Base-by-base conservation (phyloP, 2,888 invertebrate species). In the Cataglyphis altisquamis region DNA sequence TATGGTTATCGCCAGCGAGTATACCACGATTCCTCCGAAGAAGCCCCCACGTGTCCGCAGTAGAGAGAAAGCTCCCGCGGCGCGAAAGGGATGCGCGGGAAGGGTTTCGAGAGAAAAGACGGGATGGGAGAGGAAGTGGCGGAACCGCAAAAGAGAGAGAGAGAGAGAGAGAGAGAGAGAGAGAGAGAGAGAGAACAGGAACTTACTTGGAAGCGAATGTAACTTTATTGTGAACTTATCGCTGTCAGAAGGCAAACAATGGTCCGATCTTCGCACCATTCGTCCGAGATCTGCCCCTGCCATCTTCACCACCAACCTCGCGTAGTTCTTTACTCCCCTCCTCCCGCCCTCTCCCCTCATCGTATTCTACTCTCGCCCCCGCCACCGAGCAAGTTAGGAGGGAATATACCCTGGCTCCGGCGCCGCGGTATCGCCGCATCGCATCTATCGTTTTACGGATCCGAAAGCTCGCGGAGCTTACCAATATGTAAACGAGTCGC, bases 191-290 rank as follows among this genome's bases (percentile, higher is more conserved):
- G 80, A 83, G 72, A 80, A 87, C 83, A 64, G 85, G 77, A 89
- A 90, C 90, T 91, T 91, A 92, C 92, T 93, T 92, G 91, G 92
- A 91, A 93, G 93, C 93, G 93, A 93, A 93, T 93, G 93, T 93
- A 94, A 94, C 94, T 94, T 94, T 94, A 94, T 94, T 94, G 93
- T 93, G 91, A 94, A 94, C 93, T 94, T 94, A 94, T 94, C 94
- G 94, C 93, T 93, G 94, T 93, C 93, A 93, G 91, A 90, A 92
- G 90, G 92, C 91, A 92, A 93, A 94, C 94, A 94, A 94, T 94
- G 93, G 93, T 87, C 88, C 88, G 91, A 92, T 92, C 91, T 93
- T 93, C 92, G 91, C 92, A 91, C 93, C 92, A 92, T 52, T 52
- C 52, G 52, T 52, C 52, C 52, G n/a, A 52, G 52, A 52, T 94